Evolutionary conservation across 2,888 invertebrate genomes (phyloP).

Genomic region (Eilema sororculum): DNA sequence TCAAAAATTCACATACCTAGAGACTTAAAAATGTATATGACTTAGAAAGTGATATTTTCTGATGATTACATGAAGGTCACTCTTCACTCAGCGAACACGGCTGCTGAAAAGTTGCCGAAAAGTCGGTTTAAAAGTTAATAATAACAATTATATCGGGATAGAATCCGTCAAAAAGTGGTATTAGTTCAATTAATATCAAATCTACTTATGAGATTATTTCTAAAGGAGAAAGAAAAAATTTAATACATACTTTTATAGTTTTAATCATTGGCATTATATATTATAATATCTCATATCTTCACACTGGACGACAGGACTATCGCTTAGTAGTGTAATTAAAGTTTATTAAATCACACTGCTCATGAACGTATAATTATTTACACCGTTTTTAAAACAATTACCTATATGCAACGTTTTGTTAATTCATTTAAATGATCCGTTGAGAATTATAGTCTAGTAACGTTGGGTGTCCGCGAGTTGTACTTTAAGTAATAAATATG

Average conservation of each 20-base stretch:
- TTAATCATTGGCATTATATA: neutral
- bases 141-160: no score
- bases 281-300: neutral
- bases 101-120: no score
- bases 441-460: conserved; percentile 40
- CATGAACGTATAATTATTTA: conserved; percentile 51
- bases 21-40: no score
- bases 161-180: no score
- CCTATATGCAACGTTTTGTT: conserved; percentile 38
- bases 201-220: no score
- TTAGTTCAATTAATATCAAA: neutral
- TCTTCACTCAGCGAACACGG: no score
- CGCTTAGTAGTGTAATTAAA: conserved; percentile 48
- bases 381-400: conserved; percentile 54
- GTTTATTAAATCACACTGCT: conserved; percentile 46
- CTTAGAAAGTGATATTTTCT: no score
- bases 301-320: conserved; percentile 26
- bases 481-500: conserved; percentile 31
- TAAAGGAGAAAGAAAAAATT: no score
- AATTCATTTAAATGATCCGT: conserved; percentile 52
- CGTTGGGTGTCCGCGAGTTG: conserved; percentile 23
- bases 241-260: neutral
- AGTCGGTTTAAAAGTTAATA: no score
- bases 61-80: no score
- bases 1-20: no score